phyloP scores from a whole-genome alignment of 2,888 invertebrate species.

The Fabriciana adippe region DNA sequence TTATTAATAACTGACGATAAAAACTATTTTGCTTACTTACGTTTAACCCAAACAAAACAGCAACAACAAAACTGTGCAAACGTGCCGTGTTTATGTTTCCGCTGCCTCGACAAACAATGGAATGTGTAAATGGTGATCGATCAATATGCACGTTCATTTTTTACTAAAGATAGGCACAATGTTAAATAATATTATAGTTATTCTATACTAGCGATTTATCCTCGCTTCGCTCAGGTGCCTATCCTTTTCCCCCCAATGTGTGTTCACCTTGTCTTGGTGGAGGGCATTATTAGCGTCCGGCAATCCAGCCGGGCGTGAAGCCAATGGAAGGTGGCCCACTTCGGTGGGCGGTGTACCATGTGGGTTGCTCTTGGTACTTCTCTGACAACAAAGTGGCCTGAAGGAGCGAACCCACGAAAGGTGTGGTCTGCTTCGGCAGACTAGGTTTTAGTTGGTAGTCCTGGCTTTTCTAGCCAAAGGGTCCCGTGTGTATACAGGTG shows the following conservation, averaged over 20 bases:
- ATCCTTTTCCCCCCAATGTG: no score
- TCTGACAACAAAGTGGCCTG: no score
- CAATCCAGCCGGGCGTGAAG: no score
- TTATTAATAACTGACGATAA: slow-evolving; percentile 2
- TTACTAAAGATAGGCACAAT: neutral
- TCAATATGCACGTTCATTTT: slow-evolving; percentile 6
- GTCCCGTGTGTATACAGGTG: no score
- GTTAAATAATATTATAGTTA: neutral
- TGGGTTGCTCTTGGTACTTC: no score
- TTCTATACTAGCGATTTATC: neutral
- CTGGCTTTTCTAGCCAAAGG: no score
- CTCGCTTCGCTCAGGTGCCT: neutral
- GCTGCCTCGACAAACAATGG: slow-evolving; percentile 16
- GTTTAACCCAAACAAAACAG: slow-evolving; percentile 1
- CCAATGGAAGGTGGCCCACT: no score
- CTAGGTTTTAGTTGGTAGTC: no score
- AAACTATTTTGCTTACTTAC: slow-evolving; percentile 9
- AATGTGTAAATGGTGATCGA: slow-evolving; percentile 20
- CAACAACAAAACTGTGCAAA: slow-evolving; percentile 15
- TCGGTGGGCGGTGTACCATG: no score
- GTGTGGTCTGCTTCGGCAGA: neutral
- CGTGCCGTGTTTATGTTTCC: slow-evolving; percentile 18
- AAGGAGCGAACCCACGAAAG: no score
- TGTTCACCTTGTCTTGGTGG: no score
- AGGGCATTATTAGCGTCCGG: no score